Evolutionary conservation across 1,140 invertebrate genomes (phyloP), one percentile per base, ranked within the genome.

Genomic region (Musca domestica): DNA sequence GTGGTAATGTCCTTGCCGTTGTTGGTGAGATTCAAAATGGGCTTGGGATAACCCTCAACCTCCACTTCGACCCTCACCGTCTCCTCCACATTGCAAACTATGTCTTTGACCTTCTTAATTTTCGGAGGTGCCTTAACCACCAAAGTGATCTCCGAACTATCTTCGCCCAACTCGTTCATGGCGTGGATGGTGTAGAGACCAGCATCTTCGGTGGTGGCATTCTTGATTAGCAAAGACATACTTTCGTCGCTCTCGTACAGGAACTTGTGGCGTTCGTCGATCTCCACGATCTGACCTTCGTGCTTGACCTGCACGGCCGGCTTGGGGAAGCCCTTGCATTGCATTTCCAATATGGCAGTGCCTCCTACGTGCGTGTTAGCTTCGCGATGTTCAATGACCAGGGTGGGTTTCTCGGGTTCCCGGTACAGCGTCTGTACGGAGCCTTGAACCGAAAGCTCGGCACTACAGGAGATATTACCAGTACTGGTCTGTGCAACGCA

Each of bases 311-410:
- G 90, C 46, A 99, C 90, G 61, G 91, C 89, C 12, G 96, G 96
- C 80, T 95, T 94, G 9, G 97, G 97, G 81, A 91, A 98, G 66
- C 96, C 97, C 78, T 93, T 93, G 69, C 97, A 92, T 77, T 93
- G 89, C 19, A 94, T 86, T 74, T 99, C 97, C 71, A 99, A 83
- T 88, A 98, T 98, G n/a, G 96, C 96, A 9, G 95, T 95, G 1
- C 90, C 93, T 56, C 94, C 95, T 54, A 88, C 87, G 66, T 86
- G 90, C 9, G 91, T 91, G 76, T 94, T 90, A 0, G 90, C 87
- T 67, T 89, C 87, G 51, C 86, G 87, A 46, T 90, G 87, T 78
- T 94, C 93, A 54, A 91, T 88, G 23, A 88, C 86, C 15, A 96
- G 83, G 34, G 83, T 84, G 3, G 95, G 94, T 71, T 92, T 90